Percentiles rank a stretch among this genome's conserved stretches.
phyloP scores from a whole-genome alignment of 2,888 invertebrate species.

The Escarpia spicata region DNA sequence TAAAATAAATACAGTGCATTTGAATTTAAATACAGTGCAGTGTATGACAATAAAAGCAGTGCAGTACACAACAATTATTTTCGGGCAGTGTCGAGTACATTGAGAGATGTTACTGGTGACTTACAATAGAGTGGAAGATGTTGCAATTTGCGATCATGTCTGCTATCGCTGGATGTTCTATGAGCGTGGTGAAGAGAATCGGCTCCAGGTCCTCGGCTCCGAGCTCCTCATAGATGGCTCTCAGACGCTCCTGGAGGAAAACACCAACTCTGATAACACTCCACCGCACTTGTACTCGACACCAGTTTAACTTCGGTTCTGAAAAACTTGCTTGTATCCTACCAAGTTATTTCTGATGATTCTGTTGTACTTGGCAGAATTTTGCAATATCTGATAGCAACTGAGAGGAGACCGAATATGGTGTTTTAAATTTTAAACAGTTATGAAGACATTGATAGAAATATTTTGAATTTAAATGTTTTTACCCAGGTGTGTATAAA shows the following conservation, averaged over 20 bases:
- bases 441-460: no score
- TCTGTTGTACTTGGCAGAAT: no score
- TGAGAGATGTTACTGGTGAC: conserved; percentile 34
- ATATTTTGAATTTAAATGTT: no score
- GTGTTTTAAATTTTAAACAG: no score
- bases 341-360: no score
- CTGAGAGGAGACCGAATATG: no score
- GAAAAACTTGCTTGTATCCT: neutral
- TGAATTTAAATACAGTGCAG: neutral
- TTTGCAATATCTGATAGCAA: neutral
- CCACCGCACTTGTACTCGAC: neutral
- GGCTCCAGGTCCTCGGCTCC: conserved; percentile 54
- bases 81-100: neutral
- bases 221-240: conserved; percentile 58
- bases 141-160: conserved; percentile 57
- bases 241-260: conserved; percentile 55
- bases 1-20: neutral
- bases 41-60: neutral
- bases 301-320: no score
- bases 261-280: no score
- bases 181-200: conserved; percentile 53
- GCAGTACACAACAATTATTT: neutral
- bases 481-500: no score
- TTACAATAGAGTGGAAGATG: conserved; percentile 58
- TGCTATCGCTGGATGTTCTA: conserved; percentile 63